phyloP scores from a whole-genome alignment of 1,140 invertebrate species.

The Sitobion miscanthi region DNA sequence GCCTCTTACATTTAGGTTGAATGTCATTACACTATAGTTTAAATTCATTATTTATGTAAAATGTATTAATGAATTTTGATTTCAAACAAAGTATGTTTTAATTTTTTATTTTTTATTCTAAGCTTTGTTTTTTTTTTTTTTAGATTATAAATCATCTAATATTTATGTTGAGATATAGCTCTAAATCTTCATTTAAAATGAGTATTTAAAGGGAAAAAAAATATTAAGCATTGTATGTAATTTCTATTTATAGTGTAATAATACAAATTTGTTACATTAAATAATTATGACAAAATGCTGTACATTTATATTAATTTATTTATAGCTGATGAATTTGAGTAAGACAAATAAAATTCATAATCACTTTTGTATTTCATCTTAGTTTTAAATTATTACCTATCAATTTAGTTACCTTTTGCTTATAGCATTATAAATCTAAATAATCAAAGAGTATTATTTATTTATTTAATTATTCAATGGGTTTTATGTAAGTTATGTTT shows the following conservation, averaged over 20 bases:
- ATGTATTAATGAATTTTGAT: conserved; percentile 48
- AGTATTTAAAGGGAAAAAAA: conserved; percentile 42
- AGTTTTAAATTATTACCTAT: conserved; percentile 52
- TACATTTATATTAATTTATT: conserved; percentile 46
- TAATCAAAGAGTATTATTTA: conserved; percentile 25
- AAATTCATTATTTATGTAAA: conserved; percentile 53
- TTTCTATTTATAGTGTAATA: conserved; percentile 34
- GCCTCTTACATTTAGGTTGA: conserved; percentile 46
- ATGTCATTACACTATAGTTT: conserved; percentile 44
- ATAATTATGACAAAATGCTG: conserved; percentile 45
- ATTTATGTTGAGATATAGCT: conserved; percentile 52
- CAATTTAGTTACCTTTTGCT: conserved; percentile 38
- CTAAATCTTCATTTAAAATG: conserved; percentile 43
- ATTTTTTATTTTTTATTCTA: conserved; percentile 48
- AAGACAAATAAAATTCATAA: conserved; percentile 55
- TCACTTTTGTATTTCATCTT: conserved; percentile 49
- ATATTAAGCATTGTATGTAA: conserved; percentile 31
- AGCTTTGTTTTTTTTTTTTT: conserved; percentile 42
- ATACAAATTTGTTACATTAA: conserved; percentile 41
- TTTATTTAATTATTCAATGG: background rate
- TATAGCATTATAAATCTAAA: conserved; percentile 29
- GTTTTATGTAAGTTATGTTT: background rate
- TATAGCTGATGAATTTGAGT: conserved; percentile 42
- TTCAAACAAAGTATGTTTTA: conserved; percentile 51
- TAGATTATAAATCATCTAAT: conserved; percentile 53